Evolutionary conservation across 1,140 invertebrate genomes (phyloP).

Genomic region (Dolichoris vasculosae): DNA sequence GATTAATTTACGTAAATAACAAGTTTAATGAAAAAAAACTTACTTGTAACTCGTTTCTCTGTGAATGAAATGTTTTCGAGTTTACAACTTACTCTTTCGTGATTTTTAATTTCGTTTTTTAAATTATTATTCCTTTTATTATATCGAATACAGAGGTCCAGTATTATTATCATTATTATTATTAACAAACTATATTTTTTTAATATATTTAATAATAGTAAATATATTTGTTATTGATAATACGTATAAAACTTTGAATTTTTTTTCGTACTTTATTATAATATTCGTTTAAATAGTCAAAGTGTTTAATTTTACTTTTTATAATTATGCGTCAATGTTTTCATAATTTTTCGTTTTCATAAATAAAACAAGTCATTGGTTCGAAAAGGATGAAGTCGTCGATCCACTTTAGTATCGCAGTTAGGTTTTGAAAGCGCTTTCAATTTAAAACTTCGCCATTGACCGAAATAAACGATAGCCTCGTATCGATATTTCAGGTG

Average conservation of each 20-base stretch:
- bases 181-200: not conserved
- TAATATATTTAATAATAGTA: not conserved
- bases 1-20: not conserved
- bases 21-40: not conserved
- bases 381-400: not conserved
- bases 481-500: not conserved
- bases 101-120: not conserved
- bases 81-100: not conserved
- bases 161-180: not conserved
- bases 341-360: not conserved
- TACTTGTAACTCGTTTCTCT: not conserved
- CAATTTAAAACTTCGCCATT: conserved; percentile 1
- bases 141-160: not conserved
- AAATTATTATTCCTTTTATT: not conserved
- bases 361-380: not conserved
- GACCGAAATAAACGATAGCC: not conserved
- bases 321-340: not conserved
- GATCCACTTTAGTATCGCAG: conserved; percentile 6
- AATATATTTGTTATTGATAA: not conserved
- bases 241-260: not conserved
- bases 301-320: not conserved
- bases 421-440: not conserved
- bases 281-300: not conserved
- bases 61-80: not conserved
- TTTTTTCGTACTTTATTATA: not conserved